Conservation (phyloP, 2,113 vertebrate species). For the Heterochromis multidens region DNA sequence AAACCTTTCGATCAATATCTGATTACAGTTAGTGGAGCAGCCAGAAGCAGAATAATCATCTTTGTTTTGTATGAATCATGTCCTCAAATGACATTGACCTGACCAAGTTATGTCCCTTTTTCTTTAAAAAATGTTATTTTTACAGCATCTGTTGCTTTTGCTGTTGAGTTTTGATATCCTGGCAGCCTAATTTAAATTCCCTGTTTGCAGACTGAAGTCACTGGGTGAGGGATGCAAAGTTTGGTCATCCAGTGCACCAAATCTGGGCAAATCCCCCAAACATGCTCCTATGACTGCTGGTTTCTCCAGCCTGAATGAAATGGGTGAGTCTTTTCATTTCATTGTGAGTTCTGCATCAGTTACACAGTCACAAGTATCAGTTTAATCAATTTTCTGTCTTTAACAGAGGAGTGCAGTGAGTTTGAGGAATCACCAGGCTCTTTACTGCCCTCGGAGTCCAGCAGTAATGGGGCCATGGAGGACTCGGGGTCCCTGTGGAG, state of each 20-base stretch:
- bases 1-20: not conserved
- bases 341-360: not conserved
- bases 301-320: constrained; percentile 89
- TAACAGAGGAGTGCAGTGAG: constrained; percentile 75
- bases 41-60: not conserved
- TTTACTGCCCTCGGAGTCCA: constrained; percentile 60
- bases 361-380: not conserved
- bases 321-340: constrained; percentile 76
- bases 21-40: not conserved
- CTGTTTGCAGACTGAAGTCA: constrained; percentile 79
- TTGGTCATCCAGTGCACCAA: constrained; percentile 90
- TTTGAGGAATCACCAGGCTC: constrained; percentile 68
- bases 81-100: not conserved
- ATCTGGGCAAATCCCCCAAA: constrained; percentile 89
- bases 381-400: not conserved
- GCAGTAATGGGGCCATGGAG: constrained; percentile 72
- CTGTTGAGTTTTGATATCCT: not conserved
- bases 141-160: not conserved
- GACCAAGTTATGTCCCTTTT: not conserved
- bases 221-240: constrained; percentile 86
- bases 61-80: rapidly evolving
- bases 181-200: not conserved
- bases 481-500: constrained; percentile 61
- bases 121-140: not conserved
- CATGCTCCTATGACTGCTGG: constrained; percentile 82